These are phyloP conservation scores for Beris chalybata DNA, from an alignment of 2,888 invertebrate genomes.

Conservation along the genomic window DNA sequence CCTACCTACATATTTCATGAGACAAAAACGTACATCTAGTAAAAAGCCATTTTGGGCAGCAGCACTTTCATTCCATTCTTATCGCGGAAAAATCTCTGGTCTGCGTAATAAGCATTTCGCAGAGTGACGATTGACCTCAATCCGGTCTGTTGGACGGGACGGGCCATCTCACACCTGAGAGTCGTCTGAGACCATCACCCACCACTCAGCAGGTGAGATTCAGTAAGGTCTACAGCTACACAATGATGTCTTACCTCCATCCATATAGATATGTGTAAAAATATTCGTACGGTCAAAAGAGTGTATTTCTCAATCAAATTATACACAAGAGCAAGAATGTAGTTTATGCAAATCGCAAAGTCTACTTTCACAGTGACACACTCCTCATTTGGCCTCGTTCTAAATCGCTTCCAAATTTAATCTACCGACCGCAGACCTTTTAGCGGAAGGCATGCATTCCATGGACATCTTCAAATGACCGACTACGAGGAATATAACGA, in stretches of 20 bases:
- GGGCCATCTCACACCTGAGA: too few species aligned
- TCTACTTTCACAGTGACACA: constrained; percentile 23
- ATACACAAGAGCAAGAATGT: too few species aligned
- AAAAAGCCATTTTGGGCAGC: constrained; percentile 9
- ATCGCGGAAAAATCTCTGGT: constrained; percentile 30
- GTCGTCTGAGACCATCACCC: too few species aligned
- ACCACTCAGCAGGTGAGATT: too few species aligned
- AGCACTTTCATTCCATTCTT: constrained; percentile 32
- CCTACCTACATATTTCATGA: too few species aligned
- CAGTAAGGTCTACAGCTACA: too few species aligned
- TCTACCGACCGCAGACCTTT: constrained; percentile 4
- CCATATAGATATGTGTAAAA: too few species aligned
- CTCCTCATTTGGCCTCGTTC: constrained; percentile 31
- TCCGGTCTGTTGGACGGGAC: constrained; percentile 5
- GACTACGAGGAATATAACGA: constrained; percentile 17
- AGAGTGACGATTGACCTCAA: constrained; percentile 27
- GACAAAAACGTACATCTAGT: background rate
- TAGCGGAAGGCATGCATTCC: constrained; percentile 16
- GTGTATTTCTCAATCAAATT: too few species aligned
- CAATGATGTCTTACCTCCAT: too few species aligned
- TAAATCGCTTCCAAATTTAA: constrained; percentile 22
- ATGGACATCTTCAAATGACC: background rate
- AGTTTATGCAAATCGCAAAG: constrained; percentile 24
- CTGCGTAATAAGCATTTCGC: constrained; percentile 28
- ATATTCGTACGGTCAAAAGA: too few species aligned